Percentiles rank a stretch among this genome's conserved stretches.
Evolutionary conservation across 2,888 invertebrate species (phyloP).

Genomic region (Cosmia trapezina): DNA sequence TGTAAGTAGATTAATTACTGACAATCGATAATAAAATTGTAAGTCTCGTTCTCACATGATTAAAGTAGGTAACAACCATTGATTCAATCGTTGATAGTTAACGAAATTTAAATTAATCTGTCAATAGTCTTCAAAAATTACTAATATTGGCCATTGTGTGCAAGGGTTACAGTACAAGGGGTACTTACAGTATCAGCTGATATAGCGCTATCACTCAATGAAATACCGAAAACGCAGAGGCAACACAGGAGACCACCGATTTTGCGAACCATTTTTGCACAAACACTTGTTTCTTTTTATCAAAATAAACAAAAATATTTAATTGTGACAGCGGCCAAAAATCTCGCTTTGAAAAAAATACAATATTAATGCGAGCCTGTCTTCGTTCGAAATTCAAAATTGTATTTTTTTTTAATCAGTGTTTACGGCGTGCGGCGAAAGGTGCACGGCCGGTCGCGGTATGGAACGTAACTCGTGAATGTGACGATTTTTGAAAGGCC

Average conservation of each 20-base stretch:
- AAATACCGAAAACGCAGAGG: conserved; percentile 85
- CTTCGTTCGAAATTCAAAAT: conserved; percentile 57
- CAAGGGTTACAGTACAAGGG: too few relatives aligned
- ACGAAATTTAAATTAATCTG: too few relatives aligned
- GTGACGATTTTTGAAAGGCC: conserved; percentile 89
- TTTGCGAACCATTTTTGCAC: conserved; percentile 84
- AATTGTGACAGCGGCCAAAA: conserved; percentile 16
- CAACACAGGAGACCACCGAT: conserved; percentile 85
- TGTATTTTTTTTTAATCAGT: conserved; percentile 49
- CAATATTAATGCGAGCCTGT: conserved; percentile 25
- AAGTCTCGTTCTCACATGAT: not conserved
- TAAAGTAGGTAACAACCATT: too few relatives aligned
- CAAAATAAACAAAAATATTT: conserved; percentile 34
- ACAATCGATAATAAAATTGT: conserved; percentile 18
- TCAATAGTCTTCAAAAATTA: not conserved
- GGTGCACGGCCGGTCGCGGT: conserved; percentile 82
- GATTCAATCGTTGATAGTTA: not conserved
- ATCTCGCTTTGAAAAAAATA: not conserved
- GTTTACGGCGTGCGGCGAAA: conserved; percentile 80
- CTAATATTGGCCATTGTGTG: not conserved
- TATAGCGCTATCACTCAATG: conserved; percentile 86
- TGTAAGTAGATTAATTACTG: conserved; percentile 27
- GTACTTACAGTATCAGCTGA: conserved; percentile 85
- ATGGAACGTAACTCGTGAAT: conserved; percentile 80
- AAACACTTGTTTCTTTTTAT: conserved; percentile 43